Evolutionary conservation across 2,888 invertebrate species (phyloP), one percentile per base, ranked within the genome.

Genomic region (Phanerotoma sp.): DNA sequence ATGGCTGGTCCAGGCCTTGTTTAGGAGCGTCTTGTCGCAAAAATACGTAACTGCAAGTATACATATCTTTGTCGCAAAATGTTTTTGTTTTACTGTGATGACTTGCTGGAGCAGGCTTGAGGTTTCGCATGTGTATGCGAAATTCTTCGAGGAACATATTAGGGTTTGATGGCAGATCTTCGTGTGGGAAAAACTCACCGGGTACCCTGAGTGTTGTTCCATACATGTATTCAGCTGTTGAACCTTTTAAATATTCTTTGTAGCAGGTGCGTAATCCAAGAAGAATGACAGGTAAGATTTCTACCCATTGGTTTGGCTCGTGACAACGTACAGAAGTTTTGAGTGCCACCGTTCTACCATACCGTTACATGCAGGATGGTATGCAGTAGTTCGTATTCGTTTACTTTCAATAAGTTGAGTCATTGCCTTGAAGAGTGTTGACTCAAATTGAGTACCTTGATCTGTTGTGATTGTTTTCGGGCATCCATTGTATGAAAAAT

Each of bases 381-480:
- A 69, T 15, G 63, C 60, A 44, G 69, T 52, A 11, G 54, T 66
- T 33, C 56, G 52, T 1, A 51, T 52, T n/a, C 59, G 62, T 18
- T 50, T 47, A 11, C 48, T 32, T n/a, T 61, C 63, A 5, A 58
- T 30, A 3, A 66, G 21, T 6, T 50, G 44, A n/a, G 58, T 51
- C 2, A 67, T 51, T 11, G 54, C 50, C n/a, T 30, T 53, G 49
- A 64, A 66, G 4, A 70, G 20, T 5, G 41, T 18, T 1, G 60
- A 59, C 41, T 66, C 60, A 35, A 71, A 68, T 42, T 71, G 64
- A 3, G 63, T 25, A 1, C 68, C 70, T 48, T 66, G 66, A 53
- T 74, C 71, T 10, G 69, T 65, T 0, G 67, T 69, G 9, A 73
- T 64, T 9, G 55, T 47, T 5, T 44, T 32, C 1, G 70, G 72